Conservation (phyloP, 1,140 invertebrate species). For the Cyrtorhinus lividipennis region DNA sequence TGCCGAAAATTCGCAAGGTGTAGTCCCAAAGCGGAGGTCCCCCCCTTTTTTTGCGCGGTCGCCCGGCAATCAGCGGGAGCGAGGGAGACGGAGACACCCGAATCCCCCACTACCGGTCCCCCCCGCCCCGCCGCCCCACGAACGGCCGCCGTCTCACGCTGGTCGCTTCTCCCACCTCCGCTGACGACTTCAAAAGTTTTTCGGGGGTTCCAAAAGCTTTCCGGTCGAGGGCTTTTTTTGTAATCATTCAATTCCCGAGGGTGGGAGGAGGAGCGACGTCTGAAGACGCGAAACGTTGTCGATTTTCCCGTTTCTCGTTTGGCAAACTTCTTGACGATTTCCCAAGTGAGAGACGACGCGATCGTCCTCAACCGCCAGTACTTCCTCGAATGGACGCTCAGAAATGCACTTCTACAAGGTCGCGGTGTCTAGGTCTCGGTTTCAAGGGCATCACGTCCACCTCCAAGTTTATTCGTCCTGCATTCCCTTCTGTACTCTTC, state of each 20-base stretch:
- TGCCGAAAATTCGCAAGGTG: conserved; percentile 9
- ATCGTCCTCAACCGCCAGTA: too few relatives aligned
- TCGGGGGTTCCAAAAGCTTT: too few relatives aligned
- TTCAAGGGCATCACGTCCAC: background rate
- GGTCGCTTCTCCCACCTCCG: too few relatives aligned
- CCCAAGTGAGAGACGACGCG: background rate
- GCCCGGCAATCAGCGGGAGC: too few relatives aligned
- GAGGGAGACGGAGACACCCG: background rate
- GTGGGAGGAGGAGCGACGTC: too few relatives aligned
- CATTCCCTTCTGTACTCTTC: too few relatives aligned
- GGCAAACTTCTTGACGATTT: background rate
- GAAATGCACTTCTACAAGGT: background rate
- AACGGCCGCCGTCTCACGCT: background rate
- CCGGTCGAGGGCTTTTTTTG: too few relatives aligned
- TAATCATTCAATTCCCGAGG: too few relatives aligned
- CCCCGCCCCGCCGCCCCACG: background rate
- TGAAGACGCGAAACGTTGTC: too few relatives aligned
- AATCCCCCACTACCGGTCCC: conserved; percentile 5
- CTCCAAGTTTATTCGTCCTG: too few relatives aligned
- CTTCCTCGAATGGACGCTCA: too few relatives aligned
- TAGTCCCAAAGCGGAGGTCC: background rate
- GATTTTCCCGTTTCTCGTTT: background rate
- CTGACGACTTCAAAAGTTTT: too few relatives aligned
- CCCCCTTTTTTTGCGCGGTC: background rate
- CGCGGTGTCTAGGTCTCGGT: background rate